These are phyloP conservation scores for Prunella himalayana DNA, from an alignment of 2,113 vertebrate genomes.

Conservation along the genomic window DNA sequence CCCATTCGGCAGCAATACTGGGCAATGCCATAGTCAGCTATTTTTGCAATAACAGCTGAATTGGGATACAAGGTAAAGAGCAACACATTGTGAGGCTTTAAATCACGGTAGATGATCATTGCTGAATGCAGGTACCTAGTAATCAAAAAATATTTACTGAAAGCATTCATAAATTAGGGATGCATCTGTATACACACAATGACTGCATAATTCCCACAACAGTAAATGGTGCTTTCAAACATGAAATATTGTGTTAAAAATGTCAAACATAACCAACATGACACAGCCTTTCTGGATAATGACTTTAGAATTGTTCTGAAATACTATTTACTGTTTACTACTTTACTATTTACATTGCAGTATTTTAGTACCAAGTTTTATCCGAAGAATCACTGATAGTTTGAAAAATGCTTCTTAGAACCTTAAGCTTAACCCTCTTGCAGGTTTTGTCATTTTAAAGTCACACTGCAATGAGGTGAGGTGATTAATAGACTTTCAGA, in stretches of 20 bases:
- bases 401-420: not conserved
- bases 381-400: not conserved
- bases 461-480: not conserved
- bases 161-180: not conserved
- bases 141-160: not conserved
- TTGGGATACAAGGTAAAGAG: constrained; percentile 92
- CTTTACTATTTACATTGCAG: not conserved
- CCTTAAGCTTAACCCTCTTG: not conserved
- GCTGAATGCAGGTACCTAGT: constrained; percentile 90
- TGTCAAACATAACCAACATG: not conserved
- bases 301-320: not conserved
- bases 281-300: not conserved
- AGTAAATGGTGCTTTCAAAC: not conserved
- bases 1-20: constrained; percentile 98
- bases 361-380: not conserved
- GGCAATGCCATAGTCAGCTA: constrained; percentile 95
- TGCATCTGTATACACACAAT: not conserved
- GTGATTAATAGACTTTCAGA: not conserved
- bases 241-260: not conserved
- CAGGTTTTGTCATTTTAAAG: not conserved
- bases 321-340: not conserved
- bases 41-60: constrained; percentile 91
- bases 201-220: not conserved
- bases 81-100: constrained; percentile 95
- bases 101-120: constrained; percentile 96